These are phyloP conservation scores for Sardinella longiceps DNA, from an alignment of 2,797 vertebrate species.

Conservation along the genomic window DNA sequence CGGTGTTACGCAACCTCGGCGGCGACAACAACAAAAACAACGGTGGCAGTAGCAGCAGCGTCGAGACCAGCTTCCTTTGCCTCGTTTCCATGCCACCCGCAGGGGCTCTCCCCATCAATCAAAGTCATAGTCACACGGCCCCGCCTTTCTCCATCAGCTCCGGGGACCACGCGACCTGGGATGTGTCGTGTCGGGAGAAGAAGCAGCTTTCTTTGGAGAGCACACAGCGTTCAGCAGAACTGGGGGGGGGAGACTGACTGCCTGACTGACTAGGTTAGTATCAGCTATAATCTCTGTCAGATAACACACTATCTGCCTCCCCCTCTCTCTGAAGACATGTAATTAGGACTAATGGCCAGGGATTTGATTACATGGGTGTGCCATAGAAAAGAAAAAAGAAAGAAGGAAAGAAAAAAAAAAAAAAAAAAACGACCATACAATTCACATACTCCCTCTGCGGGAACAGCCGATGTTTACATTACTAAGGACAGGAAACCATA, in stretches of 20 bases:
- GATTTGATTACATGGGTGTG: constrained; percentile 45
- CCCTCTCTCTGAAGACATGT: constrained; percentile 38
- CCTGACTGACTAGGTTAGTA: constrained; percentile 26
- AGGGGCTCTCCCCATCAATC: constrained; percentile 33
- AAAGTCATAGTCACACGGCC: constrained; percentile 25
- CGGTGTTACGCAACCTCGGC: neutral
- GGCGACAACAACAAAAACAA: too few species aligned
- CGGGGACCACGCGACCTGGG: constrained; percentile 44
- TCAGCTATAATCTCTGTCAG: constrained; percentile 34
- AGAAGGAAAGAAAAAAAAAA: too few species aligned
- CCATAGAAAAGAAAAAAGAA: constrained; percentile 26
- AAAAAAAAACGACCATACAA: too few species aligned
- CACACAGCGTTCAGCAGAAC: constrained; percentile 37
- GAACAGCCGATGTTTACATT: neutral
- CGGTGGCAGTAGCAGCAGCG: neutral
- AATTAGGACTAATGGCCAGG: constrained; percentile 50
- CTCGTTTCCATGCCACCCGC: neutral
- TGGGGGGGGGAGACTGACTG: constrained; percentile 31
- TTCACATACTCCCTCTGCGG: neutral
- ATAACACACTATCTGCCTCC: neutral
- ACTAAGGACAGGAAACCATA: neutral
- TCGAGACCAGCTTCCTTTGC: neutral
- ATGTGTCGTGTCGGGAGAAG: neutral
- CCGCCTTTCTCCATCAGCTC: neutral
- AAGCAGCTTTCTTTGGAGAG: constrained; percentile 32